Percentiles rank a stretch among this genome's conserved stretches.
Evolutionary conservation across 2,888 invertebrate species (phyloP).

Genomic region (Drosophila fungiperda): DNA sequence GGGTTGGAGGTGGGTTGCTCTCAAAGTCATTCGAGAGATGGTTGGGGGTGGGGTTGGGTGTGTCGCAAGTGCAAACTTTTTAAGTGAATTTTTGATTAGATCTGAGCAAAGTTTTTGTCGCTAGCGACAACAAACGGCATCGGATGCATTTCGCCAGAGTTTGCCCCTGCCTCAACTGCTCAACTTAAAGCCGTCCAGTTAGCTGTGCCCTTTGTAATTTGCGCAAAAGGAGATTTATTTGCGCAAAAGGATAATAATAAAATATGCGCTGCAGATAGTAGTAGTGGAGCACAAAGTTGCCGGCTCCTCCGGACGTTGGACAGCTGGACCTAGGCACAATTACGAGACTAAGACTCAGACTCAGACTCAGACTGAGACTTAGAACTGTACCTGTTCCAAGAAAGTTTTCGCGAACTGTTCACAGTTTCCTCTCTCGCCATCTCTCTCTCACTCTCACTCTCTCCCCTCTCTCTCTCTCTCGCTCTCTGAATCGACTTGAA

Average conservation of each 20-base stretch:
- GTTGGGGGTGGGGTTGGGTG: constrained; percentile 5
- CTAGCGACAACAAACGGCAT: constrained; percentile 60
- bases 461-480: not conserved
- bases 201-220: constrained; percentile 77
- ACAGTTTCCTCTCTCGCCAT: constrained; percentile 19
- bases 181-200: constrained; percentile 65
- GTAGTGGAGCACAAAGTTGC: constrained; percentile 55
- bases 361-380: constrained; percentile 2
- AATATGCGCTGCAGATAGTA: constrained; percentile 73
- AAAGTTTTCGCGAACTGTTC: constrained; percentile 66
- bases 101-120: constrained; percentile 82
- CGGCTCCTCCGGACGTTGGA: constrained; percentile 34
- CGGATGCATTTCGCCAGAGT: constrained; percentile 46
- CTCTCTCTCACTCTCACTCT: not conserved
- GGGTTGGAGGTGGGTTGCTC: constrained; percentile 30
- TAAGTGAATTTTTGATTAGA: constrained; percentile 84
- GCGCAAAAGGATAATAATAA: constrained; percentile 79
- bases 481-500: constrained; percentile 30
- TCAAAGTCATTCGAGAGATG: constrained; percentile 56
- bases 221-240: constrained; percentile 77
- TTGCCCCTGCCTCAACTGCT: constrained; percentile 11
- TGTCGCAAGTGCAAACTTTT: constrained; percentile 74
- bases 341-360: constrained; percentile 26
- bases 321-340: constrained; percentile 44
- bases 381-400: constrained; percentile 58